Evolutionary conservation across 2,888 invertebrate species (phyloP), one percentile per base, ranked within the genome.

Genomic region (Stegana nigrithorax): DNA sequence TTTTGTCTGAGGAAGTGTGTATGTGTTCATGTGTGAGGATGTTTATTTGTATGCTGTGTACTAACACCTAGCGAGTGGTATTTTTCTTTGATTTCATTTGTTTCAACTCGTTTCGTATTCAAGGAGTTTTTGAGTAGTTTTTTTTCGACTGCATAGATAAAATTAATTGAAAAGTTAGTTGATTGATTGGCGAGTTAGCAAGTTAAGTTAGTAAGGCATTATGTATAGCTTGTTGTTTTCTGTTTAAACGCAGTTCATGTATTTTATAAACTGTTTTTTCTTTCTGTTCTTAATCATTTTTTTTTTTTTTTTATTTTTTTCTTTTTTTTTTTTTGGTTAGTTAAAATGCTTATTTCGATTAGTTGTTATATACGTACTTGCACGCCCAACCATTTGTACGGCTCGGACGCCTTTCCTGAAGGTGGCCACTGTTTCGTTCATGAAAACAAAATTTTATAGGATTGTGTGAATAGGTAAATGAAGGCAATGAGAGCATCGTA

Each of bases 341-440:
- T 44, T 59, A 60, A 29, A 39, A 14, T 39, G 17, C 39, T 42
- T 42, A 42, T 42, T 42, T 14, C 42, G 42, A 42, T n/a, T 25
- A n/a, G 50, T 55, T 55, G 47, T 55, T 55, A 55, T 80, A 84
- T 94, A 96, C 96, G 92, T 96, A 96, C 96, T 96, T 95, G 96
- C 94, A 91, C 96, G 92, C 90, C 96, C 96, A 89, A 95, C 95
- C 92, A 96, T 93, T 91, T 96, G 97, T 89, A 97, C 95, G 89
- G 97, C 97, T 88, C 97, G 94, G 88, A 98, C 98, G 90, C 98
- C 97, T 90, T 98, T 97, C 93, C 97, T 95, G 94, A 98, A 98
- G 88, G 97, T 95, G 87, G 97, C 97, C 95, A 98, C 98, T 98
- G 91, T 87, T 78, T 63, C 83, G 85, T 83, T 87, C 87, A 79